Conservation (phyloP, 2,797 vertebrate genomes). For the Petrocephalus sullivani region DNA sequence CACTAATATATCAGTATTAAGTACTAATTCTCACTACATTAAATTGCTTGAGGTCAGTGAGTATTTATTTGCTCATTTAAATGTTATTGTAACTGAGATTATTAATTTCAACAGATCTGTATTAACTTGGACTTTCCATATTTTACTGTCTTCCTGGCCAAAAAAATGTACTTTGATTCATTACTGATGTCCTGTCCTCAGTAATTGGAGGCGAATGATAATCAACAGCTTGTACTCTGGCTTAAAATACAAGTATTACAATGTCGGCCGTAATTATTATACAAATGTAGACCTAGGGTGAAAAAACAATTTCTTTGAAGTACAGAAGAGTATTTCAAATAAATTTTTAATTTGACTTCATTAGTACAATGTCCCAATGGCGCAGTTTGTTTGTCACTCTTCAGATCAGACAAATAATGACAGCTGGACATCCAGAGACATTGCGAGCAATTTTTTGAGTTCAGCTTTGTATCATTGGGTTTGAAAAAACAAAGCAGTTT, state of each 20-base stretch:
- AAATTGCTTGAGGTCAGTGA: slow-evolving; percentile 5
- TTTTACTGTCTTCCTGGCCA: neutral
- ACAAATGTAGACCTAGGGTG: neutral
- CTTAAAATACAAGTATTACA: neutral
- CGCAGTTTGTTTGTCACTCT: neutral
- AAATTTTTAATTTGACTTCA: slow-evolving; percentile 5
- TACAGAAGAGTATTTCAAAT: neutral
- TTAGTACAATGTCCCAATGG: neutral
- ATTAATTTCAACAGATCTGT: neutral
- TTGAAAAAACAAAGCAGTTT: neutral
- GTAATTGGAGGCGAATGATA: neutral
- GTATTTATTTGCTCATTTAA: neutral
- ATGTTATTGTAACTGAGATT: neutral
- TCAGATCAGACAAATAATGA: neutral
- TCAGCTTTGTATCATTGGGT: neutral
- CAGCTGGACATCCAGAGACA: neutral
- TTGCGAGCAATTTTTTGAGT: neutral
- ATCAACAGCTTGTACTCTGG: neutral
- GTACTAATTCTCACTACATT: neutral
- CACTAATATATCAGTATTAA: slow-evolving; percentile 1
- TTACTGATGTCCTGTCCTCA: neutral
- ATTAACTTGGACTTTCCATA: neutral
- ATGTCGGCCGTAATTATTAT: neutral
- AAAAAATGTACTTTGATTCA: neutral
- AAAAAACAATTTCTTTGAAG: neutral